phyloP scores from a whole-genome alignment of 2,797 vertebrate genomes.

The Zenarchopterus dispar region DNA sequence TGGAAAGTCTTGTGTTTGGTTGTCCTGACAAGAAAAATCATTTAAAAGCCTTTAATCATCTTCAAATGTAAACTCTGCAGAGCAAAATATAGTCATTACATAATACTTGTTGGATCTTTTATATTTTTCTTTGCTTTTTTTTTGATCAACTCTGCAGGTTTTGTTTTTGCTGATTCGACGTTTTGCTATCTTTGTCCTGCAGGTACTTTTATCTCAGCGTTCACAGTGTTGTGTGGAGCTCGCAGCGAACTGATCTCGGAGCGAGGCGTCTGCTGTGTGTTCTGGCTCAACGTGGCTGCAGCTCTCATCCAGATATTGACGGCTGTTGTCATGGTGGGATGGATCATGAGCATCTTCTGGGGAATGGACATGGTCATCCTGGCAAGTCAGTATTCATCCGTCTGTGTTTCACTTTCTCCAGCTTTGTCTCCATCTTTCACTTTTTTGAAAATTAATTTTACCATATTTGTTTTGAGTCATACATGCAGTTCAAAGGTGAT shows the following conservation, averaged over 20 bases:
- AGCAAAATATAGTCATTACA: background rate
- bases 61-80: background rate
- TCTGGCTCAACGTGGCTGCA: slow-evolving; percentile 96
- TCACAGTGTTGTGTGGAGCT: slow-evolving; percentile 94
- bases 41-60: slow-evolving; percentile 10
- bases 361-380: slow-evolving; percentile 99
- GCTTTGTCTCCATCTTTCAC: background rate
- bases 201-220: slow-evolving; percentile 96
- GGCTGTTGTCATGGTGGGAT: slow-evolving; percentile 96
- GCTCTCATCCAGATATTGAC: slow-evolving; percentile 97
- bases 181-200: slow-evolving; percentile 19
- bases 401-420: background rate
- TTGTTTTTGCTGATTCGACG: background rate
- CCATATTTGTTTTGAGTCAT: background rate
- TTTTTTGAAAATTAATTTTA: background rate
- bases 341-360: slow-evolving; percentile 99
- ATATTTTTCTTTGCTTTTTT: background rate
- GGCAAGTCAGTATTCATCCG: slow-evolving; percentile 87
- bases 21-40: slow-evolving; percentile 17
- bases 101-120: background rate
- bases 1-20: background rate
- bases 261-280: slow-evolving; percentile 93
- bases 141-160: background rate
- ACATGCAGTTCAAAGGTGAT: too few species aligned
- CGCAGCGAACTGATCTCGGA: slow-evolving; percentile 90